These are phyloP conservation scores for Pseudochirops cupreus DNA, from an alignment of 2,797 vertebrate genomes.

Conservation along the genomic window DNA sequence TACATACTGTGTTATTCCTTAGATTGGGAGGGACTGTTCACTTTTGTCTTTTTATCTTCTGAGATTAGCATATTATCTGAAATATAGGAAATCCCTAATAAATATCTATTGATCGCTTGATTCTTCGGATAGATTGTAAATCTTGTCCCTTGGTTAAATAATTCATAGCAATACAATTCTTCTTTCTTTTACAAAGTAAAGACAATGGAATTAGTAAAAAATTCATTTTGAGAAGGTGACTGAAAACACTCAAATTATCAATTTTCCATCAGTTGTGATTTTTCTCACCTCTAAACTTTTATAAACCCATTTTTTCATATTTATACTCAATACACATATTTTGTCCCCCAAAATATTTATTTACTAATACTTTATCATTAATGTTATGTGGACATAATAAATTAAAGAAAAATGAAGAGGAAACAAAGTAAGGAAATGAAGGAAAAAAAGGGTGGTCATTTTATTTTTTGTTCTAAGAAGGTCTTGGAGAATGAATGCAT, in stretches of 20 bases:
- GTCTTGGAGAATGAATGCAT: not conserved
- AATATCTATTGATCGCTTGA: not conserved
- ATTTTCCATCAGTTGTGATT: not conserved
- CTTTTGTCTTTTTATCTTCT: not conserved
- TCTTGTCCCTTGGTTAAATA: not conserved
- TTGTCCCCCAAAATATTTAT: not conserved
- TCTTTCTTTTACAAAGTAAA: not conserved
- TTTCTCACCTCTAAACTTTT: not conserved
- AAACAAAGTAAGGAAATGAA: slow-evolving; percentile 19
- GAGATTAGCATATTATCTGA: not conserved
- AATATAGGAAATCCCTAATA: not conserved
- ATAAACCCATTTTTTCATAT: not conserved
- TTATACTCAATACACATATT: not conserved
- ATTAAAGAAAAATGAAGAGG: slow-evolving; percentile 12
- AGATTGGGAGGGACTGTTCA: not conserved
- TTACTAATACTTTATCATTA: not conserved
- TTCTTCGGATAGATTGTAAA: not conserved
- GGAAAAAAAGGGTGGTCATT: not conserved
- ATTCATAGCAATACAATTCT: not conserved
- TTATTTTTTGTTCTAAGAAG: not conserved
- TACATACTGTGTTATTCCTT: not conserved
- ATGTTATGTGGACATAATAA: not conserved
- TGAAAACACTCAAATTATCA: not conserved
- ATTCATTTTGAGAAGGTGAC: not conserved
- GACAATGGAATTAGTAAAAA: not conserved